Base-by-base conservation (phyloP, 2,797 vertebrate species). In the Lepilemur ruficaudatus region DNA sequence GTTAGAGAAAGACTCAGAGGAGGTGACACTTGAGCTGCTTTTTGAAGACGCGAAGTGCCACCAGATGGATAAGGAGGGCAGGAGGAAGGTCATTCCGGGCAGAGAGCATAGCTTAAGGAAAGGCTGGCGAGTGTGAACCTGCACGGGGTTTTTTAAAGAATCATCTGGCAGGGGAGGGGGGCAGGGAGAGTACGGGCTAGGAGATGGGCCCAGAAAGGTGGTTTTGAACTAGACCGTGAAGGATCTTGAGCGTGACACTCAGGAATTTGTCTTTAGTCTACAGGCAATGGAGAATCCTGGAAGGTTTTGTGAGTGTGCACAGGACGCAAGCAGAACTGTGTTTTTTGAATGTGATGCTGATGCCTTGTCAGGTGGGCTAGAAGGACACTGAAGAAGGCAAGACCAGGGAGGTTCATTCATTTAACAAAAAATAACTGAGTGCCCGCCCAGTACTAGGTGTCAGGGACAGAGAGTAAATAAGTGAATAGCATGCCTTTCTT, bases 311-410 rank as follows among this genome's bases (percentile, higher is more conserved):
- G 25, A 25, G 22, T 15, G 5, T 43, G 15, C 23, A 13, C 9
- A 32, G n/a, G 78, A 65, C 30, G 18, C 12, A 41, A 61, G 46
- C 38, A 78, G 65, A 93, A 14, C 61, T 73, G 50, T 57, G 6
- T n/a, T 75, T 76, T 91, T 46, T 80, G n/a, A 94, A 82, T 70
- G 55, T 46, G 94, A 92, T 25, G n/a, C 79, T 80, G 73, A 76
- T 63, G 17, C 43, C 69, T 52, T 28, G 15, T 48, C 57, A 28
- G 55, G 11, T 1, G 12, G 35, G 55, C 55, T 61, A 65, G 23
- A 89, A 93, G 38, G 86, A 78, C 28, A 75, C 12, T 41, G 63
- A 91, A 72, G 43, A 91, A 72, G 43, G 43, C n/a, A 69, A 86
- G 76, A 52, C 43, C 69, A 35, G 10, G 35, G 22, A 35, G 69